Percentiles rank a stretch among this genome's conserved stretches.
phyloP scores from a whole-genome alignment of 1,140 invertebrate genomes.

The Zophobas atratus region DNA sequence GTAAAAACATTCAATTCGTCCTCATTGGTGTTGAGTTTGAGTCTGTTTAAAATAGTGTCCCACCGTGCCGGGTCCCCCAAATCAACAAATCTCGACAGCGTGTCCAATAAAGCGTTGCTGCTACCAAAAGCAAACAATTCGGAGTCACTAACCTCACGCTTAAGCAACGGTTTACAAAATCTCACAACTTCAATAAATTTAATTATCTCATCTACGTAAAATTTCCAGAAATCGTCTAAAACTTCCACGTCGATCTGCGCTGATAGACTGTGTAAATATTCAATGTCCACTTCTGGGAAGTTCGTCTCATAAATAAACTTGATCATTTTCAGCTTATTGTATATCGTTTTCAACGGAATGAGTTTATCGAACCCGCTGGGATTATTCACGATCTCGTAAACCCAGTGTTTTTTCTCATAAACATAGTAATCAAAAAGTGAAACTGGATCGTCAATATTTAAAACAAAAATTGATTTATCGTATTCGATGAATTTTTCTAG shows the following conservation, averaged over 20 bases:
- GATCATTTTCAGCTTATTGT: slow-evolving; percentile 58
- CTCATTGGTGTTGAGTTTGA: slow-evolving; percentile 9
- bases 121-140: slow-evolving; percentile 53
- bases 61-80: slow-evolving; percentile 48
- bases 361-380: slow-evolving; percentile 35
- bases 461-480: slow-evolving; percentile 53
- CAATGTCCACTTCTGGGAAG: slow-evolving; percentile 45
- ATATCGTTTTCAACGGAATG: slow-evolving; percentile 46
- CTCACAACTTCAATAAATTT: slow-evolving; percentile 53
- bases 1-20: slow-evolving; percentile 49
- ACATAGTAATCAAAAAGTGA: slow-evolving; percentile 62
- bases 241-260: slow-evolving; percentile 36
- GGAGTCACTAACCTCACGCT: slow-evolving; percentile 9
- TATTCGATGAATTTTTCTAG: slow-evolving; percentile 58
- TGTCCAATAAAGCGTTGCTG: slow-evolving; percentile 49
- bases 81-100: slow-evolving; percentile 52
- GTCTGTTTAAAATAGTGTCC: slow-evolving; percentile 40
- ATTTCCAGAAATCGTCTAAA: slow-evolving; percentile 55
- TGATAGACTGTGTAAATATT: slow-evolving; percentile 45
- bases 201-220: slow-evolving; percentile 55
- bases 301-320: slow-evolving; percentile 60
- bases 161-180: slow-evolving; percentile 51
- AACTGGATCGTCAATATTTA: slow-evolving; percentile 56
- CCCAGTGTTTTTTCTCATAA: slow-evolving; percentile 63
- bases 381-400: slow-evolving; percentile 58